Base-by-base conservation (phyloP, 2,113 vertebrate species). In the Rhinolophus ferrumequinum region DNA sequence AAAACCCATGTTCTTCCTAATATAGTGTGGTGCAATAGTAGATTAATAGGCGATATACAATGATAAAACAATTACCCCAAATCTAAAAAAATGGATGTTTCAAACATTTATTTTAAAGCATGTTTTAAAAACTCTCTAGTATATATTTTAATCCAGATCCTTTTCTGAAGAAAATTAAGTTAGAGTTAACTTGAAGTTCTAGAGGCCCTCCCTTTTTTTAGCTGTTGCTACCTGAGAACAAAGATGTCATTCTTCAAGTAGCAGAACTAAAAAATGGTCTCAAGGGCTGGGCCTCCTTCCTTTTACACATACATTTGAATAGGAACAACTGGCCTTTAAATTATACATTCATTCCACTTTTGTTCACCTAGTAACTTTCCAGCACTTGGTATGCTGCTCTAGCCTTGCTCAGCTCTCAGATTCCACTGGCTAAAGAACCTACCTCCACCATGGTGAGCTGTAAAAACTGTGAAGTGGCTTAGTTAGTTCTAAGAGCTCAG, bases 291-390 rank as follows among this genome's bases (percentile, higher is more conserved):
- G 88, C 81, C 88, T 95, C 88, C 66, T 84, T 75, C 75, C 6
- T 33, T 86, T 90, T n/a, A 60, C 83, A 93, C 47, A 84, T 86
- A 87, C 33, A 89, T 80, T 72, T 94, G 94, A 96, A 96, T 92
- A 92, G 84, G 75, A 92, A 97, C 93, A 92, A 96, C 64, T 11
- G 47, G 88, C 75, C 69, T 85, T 96, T 85, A 96, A 97, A 96
- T 84, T 91, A 87, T 75, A 93, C 69, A 92, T 89, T 80, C 75
- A 94, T 97, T 96, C 60, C 54, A 64, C 91, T 95, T 90, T 85
- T 77, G 64, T 81, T 94, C 47, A 84, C 44, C 56, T 38, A 16
- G n/a, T 64, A 87, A 89, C 26, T 70, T 75, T 79, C 54, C 16
- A 44, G 66, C 30, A 90, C 58, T 97, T 94, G 80, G 88, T 95